phyloP scores from a whole-genome alignment of 2,797 vertebrate genomes.

The Hemibagrus guttatus region DNA sequence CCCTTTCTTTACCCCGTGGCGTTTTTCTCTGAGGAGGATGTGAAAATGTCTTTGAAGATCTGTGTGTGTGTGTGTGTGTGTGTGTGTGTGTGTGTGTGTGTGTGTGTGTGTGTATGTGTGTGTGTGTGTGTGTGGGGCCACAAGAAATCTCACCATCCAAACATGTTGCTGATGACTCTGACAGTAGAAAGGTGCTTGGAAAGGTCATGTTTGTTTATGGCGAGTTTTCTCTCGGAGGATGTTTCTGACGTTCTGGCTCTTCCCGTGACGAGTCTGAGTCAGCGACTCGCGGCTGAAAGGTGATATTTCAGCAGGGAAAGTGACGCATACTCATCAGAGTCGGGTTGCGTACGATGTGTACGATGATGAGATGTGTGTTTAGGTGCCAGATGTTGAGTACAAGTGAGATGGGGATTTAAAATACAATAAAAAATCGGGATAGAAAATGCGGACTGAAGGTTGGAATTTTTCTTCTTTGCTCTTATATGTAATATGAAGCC shows the following conservation, averaged over 20 bases:
- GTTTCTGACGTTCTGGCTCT: not conserved
- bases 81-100: not conserved
- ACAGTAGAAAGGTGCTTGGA: not conserved
- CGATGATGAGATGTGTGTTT: not conserved
- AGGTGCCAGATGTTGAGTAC: not conserved
- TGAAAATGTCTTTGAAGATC: conserved; percentile 13
- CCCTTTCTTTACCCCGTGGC: not conserved
- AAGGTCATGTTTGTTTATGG: not conserved
- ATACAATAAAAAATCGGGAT: not conserved
- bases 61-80: not conserved
- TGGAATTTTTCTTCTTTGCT: not conserved
- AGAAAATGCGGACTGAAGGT: not conserved
- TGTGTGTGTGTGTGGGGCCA: not conserved
- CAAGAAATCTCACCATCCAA: not conserved
- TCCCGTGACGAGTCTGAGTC: not conserved
- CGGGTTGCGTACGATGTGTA: too few species aligned
- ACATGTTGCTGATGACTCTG: not conserved
- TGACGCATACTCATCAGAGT: not conserved
- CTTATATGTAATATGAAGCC: not conserved
- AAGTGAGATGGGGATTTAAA: not conserved
- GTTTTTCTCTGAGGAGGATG: not conserved
- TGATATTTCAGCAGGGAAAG: not conserved
- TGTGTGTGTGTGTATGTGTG: not conserved
- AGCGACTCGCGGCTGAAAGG: not conserved
- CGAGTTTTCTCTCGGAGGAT: not conserved